A percentile compares a stretch with the other conserved stretches of the same genome.
phyloP scores from a whole-genome alignment of 2,113 vertebrate species.

The Plecturocebus donacophilus region DNA sequence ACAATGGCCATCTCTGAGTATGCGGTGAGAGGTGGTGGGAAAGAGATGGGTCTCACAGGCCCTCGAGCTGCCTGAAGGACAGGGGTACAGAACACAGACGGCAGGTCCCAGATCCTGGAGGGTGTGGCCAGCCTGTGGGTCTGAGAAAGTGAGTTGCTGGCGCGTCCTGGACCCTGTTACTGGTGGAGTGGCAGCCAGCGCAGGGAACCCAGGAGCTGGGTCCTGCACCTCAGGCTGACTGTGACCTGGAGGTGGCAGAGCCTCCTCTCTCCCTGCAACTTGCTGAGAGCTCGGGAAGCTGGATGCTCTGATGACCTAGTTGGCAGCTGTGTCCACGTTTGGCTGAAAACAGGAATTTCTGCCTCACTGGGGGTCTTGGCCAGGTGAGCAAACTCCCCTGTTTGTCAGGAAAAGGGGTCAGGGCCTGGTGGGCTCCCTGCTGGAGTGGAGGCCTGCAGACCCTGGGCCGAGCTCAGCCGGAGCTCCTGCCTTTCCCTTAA shows the following conservation, averaged over 20 bases:
- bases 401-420: conserved; percentile 65
- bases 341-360: conserved; percentile 77
- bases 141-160: background rate
- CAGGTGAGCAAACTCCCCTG: conserved; percentile 58
- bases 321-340: conserved; percentile 54
- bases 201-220: background rate
- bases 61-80: background rate
- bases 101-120: background rate
- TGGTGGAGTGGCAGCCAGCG: accelerated
- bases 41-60: background rate
- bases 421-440: background rate
- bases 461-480: background rate
- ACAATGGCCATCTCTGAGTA: background rate
- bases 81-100: background rate
- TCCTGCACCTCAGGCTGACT: background rate
- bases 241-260: background rate
- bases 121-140: background rate
- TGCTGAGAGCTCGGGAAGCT: background rate
- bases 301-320: conserved; percentile 69
- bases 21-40: background rate
- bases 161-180: accelerated
- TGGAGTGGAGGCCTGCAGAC: background rate
- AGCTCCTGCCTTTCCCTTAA: background rate
- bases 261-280: background rate
- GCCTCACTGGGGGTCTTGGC: conserved; percentile 41